Evolutionary conservation across 2,113 vertebrate genomes (phyloP), one percentile per base, ranked within the genome.

Genomic region (Lophochroa leadbeateri): DNA sequence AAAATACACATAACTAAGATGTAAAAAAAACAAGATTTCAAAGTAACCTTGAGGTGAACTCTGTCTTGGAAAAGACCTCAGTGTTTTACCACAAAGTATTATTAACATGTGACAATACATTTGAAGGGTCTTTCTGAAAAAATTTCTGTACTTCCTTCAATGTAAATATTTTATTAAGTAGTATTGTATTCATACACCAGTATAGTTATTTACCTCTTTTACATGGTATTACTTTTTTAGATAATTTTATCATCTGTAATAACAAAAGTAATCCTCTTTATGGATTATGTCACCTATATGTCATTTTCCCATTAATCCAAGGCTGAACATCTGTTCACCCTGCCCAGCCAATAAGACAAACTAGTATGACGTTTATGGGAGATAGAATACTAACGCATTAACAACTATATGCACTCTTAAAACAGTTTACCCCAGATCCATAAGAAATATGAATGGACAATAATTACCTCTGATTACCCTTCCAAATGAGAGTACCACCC

Each of bases 1-100:
- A 78, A 86, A 80, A 76, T 52, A 4, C 12, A 39, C 10, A 35
- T n/a, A 74, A 52, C 1, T 10, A 61, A 60, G 13, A 47, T 25
- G 12, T 3, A 28, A 81, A 86, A 57, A 41, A 0, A 0, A 0
- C 33, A 3, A 13, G 4, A 28, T 33, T 52, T 61, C 27, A 49
- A 60, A 61, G 8, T 35, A 80, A 88, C 3, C 3, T 94, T 64
- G 24, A 72, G 18, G 15, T 4, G 64, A 61, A 58, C 3, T 81
- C 15, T 43, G 0, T n/a, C 14, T 79, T 27, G 57, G 31, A 60
- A 85, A 82, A 50, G 4, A 79, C 10, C 10, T 44, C 15, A 50
- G 5, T 1, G 69, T 79, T 49, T 50, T 15, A 44, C 13, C 7
- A 64, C 7, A 50, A 89, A 50, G 28, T 43, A 39, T 47, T 79